These are phyloP conservation scores for Gila orcuttii DNA, from an alignment of 2,113 vertebrate species.

Conservation along the genomic window DNA sequence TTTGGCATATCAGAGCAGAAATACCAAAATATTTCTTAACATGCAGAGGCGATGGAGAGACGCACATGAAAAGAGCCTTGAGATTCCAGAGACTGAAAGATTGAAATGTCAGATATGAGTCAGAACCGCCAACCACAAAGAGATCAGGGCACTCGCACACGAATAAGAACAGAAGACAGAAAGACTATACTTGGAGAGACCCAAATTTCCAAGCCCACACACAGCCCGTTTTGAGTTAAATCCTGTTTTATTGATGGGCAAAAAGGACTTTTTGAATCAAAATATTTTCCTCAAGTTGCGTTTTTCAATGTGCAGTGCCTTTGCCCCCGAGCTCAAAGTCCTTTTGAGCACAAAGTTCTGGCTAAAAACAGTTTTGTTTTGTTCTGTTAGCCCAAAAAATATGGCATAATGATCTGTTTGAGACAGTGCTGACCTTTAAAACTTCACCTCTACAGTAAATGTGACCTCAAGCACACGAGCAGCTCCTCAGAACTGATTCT, in stretches of 20 bases:
- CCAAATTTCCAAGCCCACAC: conserved; percentile 33
- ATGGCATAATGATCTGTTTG: conserved; percentile 36
- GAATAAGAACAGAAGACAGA: conserved; percentile 11
- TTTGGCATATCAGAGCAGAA: conserved; percentile 10
- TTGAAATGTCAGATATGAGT: conserved; percentile 60
- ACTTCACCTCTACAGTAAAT: conserved; percentile 40
- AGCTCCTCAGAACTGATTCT: conserved; percentile 17
- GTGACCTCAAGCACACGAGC: conserved; percentile 26
- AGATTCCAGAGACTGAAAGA: conserved; percentile 49
- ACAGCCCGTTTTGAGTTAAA: background rate
- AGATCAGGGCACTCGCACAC: conserved; percentile 39
- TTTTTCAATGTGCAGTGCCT: conserved; percentile 18
- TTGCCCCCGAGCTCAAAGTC: conserved; percentile 28
- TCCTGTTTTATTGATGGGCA: conserved; percentile 29
- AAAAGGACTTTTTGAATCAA: conserved; percentile 1
- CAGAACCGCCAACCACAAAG: conserved; percentile 38
- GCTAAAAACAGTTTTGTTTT: conserved; percentile 37
- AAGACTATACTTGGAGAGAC: conserved; percentile 1
- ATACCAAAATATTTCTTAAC: background rate
- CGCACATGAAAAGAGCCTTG: conserved; percentile 34
- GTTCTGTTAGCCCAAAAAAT: conserved; percentile 35
- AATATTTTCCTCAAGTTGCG: background rate
- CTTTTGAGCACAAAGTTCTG: conserved; percentile 34
- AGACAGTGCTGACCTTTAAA: conserved; percentile 40
- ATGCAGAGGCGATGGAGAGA: background rate